Conservation (phyloP, 2,797 vertebrate species). For the Gobionotothen gibberifrons region DNA sequence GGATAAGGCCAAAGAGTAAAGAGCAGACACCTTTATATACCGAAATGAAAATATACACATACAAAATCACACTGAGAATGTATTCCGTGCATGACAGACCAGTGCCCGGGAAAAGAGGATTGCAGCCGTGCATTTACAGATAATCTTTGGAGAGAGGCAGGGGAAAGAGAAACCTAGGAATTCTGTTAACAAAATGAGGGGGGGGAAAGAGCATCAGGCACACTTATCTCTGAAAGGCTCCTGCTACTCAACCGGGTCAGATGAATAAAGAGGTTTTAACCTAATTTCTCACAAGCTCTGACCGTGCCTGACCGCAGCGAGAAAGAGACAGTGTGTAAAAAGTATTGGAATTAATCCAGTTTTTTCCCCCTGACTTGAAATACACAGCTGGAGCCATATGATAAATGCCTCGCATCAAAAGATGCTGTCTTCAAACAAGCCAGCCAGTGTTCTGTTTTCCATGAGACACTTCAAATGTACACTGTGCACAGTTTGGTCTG, state of each 20-base stretch:
- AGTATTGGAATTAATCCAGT: constrained; percentile 59
- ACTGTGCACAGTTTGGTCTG: not conserved
- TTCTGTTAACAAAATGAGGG: constrained; percentile 75
- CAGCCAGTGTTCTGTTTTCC: constrained; percentile 1
- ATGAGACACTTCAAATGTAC: constrained; percentile 17
- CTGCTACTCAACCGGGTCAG: constrained; percentile 72
- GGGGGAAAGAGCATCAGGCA: constrained; percentile 66
- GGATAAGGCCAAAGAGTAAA: not conserved
- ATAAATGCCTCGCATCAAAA: constrained; percentile 43
- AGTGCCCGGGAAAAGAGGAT: constrained; percentile 77
- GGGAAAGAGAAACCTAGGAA: constrained; percentile 74
- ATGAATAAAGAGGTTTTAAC: constrained; percentile 82
- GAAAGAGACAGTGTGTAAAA: constrained; percentile 24
- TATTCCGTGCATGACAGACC: constrained; percentile 50
- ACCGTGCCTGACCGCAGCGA: constrained; percentile 43
- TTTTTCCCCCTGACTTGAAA: constrained; percentile 25
- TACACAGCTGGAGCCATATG: constrained; percentile 30
- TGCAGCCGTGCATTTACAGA: constrained; percentile 78
- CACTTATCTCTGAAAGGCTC: constrained; percentile 77
- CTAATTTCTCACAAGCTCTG: constrained; percentile 72
- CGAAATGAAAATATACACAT: constrained; percentile 31
- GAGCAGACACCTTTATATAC: constrained; percentile 39
- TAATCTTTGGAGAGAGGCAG: constrained; percentile 75
- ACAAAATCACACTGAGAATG: constrained; percentile 45
- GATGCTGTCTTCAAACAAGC: constrained; percentile 29